phyloP scores from a whole-genome alignment of 2,888 invertebrate species.

The Ophraella communa region DNA sequence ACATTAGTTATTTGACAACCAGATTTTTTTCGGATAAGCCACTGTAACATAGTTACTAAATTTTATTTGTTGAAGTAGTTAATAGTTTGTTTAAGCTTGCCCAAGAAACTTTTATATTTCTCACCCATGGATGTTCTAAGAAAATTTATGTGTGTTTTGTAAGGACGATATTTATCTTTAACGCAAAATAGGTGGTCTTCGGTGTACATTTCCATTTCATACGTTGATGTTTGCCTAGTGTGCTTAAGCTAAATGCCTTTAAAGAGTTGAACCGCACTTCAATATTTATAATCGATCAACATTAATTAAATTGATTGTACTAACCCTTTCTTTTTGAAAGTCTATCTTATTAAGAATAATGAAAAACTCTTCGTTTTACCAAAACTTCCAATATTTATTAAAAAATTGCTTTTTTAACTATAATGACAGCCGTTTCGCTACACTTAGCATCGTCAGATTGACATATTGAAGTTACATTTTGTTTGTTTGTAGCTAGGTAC shows the following conservation, averaged over 20 bases:
- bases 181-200: constrained; percentile 27
- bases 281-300: neutral
- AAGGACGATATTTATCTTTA: constrained; percentile 11
- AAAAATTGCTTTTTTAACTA: too few relatives aligned
- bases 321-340: too few relatives aligned
- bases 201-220: neutral
- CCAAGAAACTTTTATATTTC: constrained; percentile 49
- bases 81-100: constrained; percentile 50
- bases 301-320: neutral
- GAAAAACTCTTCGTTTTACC: too few relatives aligned
- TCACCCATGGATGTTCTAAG: constrained; percentile 51
- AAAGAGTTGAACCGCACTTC: neutral
- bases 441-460: too few relatives aligned
- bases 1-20: neutral
- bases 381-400: too few relatives aligned
- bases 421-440: too few relatives aligned
- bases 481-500: too few relatives aligned
- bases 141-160: constrained; percentile 34
- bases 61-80: constrained; percentile 50
- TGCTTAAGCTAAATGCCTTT: neutral
- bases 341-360: too few relatives aligned
- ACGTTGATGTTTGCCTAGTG: neutral
- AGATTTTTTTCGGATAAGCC: neutral
- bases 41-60: constrained; percentile 12
- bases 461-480: too few relatives aligned